Evolutionary conservation across 1,140 invertebrate species (phyloP), one percentile per base, ranked within the genome.

Genomic region (Thalassaphorura encarpata): DNA sequence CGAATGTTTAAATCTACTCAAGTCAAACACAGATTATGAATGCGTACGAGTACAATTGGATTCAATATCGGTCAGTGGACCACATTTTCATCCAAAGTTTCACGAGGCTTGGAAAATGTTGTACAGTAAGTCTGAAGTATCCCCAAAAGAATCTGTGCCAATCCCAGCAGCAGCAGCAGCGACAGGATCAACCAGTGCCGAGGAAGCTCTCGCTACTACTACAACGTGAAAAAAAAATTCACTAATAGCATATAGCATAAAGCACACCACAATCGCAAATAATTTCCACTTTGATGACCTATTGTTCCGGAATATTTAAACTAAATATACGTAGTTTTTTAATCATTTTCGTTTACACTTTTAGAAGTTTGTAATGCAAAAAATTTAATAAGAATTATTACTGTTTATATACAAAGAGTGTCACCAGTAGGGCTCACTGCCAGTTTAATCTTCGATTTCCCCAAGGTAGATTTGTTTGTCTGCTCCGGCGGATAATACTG

Each of bases 391-490:
- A 36, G n/a, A n/a, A 36, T 36, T 11, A n/a, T 36, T 11, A 36
- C n/a, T 36, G 33, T 11, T 11, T 11, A 36, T 36, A n/a, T 36
- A 36, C 11, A 36, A 36, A 11, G 33, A 36, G n/a, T n/a, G 33
- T 36, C 33, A n/a, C 11, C 11, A 11, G 11, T 11, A 36, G n/a
- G 33, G n/a, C 11, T 36, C 33, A 11, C 33, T 36, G 33, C 11
- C 33, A 36, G n/a, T 36, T n/a, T 31, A 33, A 11, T 46, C 45
- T 28, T 93, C 89, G 58, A 97, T 89, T 79, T 99, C 96, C 54
- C 96, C 95, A 40, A 99, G 70, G 69, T 87, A 99, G 55, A 99
- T 81, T 67, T 87, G 86, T 74, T 97, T 98, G 73, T 99, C 96
- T 74, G 89, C 96, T 11, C 90, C 90, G 27, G 81, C 89, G 1